Evolutionary conservation across 2,888 invertebrate species (phyloP), one percentile per base, ranked within the genome.

Genomic region (Lordiphosa andalusiaca): DNA sequence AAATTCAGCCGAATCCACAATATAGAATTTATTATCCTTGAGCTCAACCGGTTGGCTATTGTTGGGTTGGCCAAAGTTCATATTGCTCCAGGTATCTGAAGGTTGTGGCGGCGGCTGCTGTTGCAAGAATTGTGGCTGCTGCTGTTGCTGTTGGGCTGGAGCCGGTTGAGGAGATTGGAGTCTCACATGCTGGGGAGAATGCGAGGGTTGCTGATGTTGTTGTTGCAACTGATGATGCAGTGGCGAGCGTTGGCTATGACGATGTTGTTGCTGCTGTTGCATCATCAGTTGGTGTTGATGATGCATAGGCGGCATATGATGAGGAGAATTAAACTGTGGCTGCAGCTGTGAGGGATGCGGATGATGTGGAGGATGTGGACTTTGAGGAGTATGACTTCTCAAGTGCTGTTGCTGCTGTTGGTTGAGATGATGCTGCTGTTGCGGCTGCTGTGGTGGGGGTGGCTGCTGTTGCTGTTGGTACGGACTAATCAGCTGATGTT

Each of bases 1-100:
- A 73, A 89, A 89, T 67, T 89, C 89, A 53, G 86, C 77, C 47
- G 89, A 87, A 70, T 88, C 88, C 19, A 89, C 88, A 57, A 89
- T 88, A 51, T 88, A 89, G 54, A 87, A 89, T 69, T 89, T 89
- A 55, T 87, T 87, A 58, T 88, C 87, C 69, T 89, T 88, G 6
- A 78, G 66, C 56, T 87, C 87, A 13, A 83, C 73, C 12, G 81
- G 61, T 60, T 80, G 66, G 54, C 70, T 68, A 56, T 64, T 71
- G 48, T 86, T 53, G 23, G 75, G 61, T 44, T 73, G 65, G 42
- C 74, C 82, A 63, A 82, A 82, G 47, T 67, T 62, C 71, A 82
- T 69, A 51, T 75, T 84, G 39, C 71, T 84, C 81, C 81, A 82
- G 4, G 73, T 52, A 12, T 82, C 84, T 2, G 63, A 38, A 7